Evolutionary conservation across 2,113 vertebrate genomes (phyloP).

Genomic region (Propithecus coquereli): DNA sequence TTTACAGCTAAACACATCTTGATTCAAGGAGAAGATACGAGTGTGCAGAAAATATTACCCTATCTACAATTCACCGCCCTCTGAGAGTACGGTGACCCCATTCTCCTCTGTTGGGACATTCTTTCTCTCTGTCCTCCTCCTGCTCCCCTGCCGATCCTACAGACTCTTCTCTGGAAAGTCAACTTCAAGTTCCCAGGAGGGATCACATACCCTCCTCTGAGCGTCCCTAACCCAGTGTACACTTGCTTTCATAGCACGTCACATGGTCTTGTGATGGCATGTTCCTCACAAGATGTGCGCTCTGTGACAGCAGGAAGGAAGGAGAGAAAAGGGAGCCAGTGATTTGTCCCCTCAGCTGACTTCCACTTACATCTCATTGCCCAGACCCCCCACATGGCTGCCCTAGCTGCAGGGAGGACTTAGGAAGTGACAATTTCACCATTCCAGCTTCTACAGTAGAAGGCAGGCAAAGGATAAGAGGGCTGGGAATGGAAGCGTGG

Average conservation of each 20-base stretch:
- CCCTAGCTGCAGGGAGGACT: background rate
- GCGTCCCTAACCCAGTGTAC: background rate
- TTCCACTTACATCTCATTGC: background rate
- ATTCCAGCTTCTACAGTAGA: rapidly evolving
- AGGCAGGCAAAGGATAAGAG: background rate
- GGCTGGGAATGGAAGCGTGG: background rate
- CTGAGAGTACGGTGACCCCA: background rate
- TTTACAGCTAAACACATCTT: background rate
- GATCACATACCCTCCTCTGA: background rate
- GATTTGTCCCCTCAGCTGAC: background rate
- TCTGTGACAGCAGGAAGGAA: background rate
- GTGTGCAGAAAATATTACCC: background rate
- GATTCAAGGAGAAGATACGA: background rate
- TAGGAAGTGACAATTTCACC: rapidly evolving
- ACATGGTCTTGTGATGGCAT: rapidly evolving
- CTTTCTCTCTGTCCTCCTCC: background rate
- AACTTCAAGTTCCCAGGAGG: background rate
- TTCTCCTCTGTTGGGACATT: background rate
- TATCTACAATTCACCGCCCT: background rate
- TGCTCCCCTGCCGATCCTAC: background rate
- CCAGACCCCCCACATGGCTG: background rate
- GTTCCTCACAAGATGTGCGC: background rate
- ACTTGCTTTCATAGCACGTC: background rate
- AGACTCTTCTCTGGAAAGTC: background rate
- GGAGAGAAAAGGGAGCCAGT: background rate